Evolutionary conservation across 2,113 vertebrate genomes (phyloP).

Genomic region (Platycercus adscitus): DNA sequence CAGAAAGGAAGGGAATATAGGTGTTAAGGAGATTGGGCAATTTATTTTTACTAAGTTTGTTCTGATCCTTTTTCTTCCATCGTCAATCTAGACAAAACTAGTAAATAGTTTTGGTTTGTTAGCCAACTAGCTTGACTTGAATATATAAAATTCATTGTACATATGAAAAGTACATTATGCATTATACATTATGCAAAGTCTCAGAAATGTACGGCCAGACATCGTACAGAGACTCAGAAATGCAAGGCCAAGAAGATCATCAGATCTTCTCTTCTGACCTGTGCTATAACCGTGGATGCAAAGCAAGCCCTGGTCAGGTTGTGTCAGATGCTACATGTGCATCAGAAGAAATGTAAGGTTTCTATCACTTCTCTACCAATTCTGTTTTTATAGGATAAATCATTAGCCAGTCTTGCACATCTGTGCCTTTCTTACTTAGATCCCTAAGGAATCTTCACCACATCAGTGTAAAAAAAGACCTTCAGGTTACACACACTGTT

Average conservation of each 20-base stretch:
- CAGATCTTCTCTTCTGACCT: neutral
- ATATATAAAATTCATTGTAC: neutral
- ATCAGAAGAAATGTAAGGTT: neutral
- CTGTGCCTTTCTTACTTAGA: neutral
- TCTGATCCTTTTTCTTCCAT: neutral
- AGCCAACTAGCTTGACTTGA: neutral
- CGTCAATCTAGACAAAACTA: neutral
- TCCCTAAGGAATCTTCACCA: neutral
- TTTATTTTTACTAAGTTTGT: slow-evolving; percentile 14
- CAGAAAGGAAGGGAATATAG: neutral
- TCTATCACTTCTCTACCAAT: neutral
- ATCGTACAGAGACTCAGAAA: slow-evolving; percentile 2
- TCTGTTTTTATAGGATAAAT: neutral
- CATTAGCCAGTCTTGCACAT: neutral
- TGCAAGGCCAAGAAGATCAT: neutral
- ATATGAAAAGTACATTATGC: neutral
- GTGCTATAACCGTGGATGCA: neutral
- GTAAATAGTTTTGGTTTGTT: neutral
- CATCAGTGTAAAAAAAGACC: neutral
- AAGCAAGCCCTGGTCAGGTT: accelerated
- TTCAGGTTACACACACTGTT: neutral
- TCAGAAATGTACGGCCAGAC: neutral
- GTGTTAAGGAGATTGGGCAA: neutral
- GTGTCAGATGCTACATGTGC: neutral
- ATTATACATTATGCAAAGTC: neutral